A percentile compares a stretch with the other conserved stretches of the same genome.
phyloP scores from a whole-genome alignment of 2,113 vertebrate genomes.

The Lucifuga dentata region DNA sequence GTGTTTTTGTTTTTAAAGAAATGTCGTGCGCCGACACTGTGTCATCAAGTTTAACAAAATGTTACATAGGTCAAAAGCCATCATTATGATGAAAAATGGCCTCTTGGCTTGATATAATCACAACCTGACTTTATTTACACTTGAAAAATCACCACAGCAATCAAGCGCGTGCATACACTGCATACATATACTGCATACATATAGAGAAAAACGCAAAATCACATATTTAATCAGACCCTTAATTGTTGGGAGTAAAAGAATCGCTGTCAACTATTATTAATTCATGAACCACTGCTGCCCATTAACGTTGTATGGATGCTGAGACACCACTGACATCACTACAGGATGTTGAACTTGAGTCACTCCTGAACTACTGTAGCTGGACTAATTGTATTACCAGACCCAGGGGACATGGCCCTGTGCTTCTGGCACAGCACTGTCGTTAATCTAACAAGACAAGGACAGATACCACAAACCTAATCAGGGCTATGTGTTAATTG shows the following conservation, averaged over 20 bases:
- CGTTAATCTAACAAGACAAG: slow-evolving; percentile 61
- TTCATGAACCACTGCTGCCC: slow-evolving; percentile 45
- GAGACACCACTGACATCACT: slow-evolving; percentile 43
- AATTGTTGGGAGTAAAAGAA: slow-evolving; percentile 40
- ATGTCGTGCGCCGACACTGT: neutral
- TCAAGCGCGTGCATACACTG: too few species aligned
- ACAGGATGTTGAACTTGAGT: slow-evolving; percentile 45
- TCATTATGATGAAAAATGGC: slow-evolving; percentile 5
- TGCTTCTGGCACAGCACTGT: slow-evolving; percentile 10
- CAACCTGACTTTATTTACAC: slow-evolving; percentile 28
- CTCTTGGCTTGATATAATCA: slow-evolving; percentile 3
- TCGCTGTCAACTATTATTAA: slow-evolving; percentile 65
- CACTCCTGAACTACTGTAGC: slow-evolving; percentile 58
- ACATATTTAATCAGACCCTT: slow-evolving; percentile 36
- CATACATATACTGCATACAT: slow-evolving; percentile 1
- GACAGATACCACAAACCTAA: slow-evolving; percentile 23
- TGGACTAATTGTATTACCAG: slow-evolving; percentile 51
- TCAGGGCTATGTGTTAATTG: slow-evolving; percentile 35
- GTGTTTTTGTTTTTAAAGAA: neutral
- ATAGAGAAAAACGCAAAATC: neutral
- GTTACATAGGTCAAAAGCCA: slow-evolving; percentile 14
- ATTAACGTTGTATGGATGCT: slow-evolving; percentile 62
- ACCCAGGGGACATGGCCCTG: slow-evolving; percentile 39
- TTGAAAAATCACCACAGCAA: neutral
- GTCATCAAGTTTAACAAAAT: slow-evolving; percentile 4